Base-by-base conservation (phyloP, 2,797 vertebrate genomes). In the Gambelia wislizenii region DNA sequence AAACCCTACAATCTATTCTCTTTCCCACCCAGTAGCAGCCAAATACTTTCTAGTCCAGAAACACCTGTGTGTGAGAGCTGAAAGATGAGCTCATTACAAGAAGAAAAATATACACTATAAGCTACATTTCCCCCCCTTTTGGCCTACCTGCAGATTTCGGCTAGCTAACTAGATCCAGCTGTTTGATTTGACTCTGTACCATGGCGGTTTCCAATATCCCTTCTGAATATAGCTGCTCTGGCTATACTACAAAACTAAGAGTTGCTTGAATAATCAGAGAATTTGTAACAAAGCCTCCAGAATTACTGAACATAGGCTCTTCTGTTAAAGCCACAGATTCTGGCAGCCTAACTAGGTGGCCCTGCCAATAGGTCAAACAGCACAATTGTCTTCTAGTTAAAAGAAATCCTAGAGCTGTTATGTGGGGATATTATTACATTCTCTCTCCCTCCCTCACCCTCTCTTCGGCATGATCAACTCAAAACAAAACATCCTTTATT, bases 281-380 rank as follows among this genome's bases (percentile, higher is more conserved):
- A 69, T 1, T 18, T 89, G 22, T 54, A 14, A 82, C 86, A 90
- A 92, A 94, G 87, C 2, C 54, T 75, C 87, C 78, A 76, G 67
- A 82, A 75, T 69, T 61, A 83, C 75, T 59, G 47, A 91, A 79
- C 14, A 42, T 49, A 64, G 79, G 74, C 92, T 92, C 91, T 72
- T 89, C 5, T 79, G 91, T 87, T 69, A 72, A 81, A 86, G 88
- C 88, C 10, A 6, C 74, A 82, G 84, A 84, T 85, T 82, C 85
- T 94, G 88, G 54, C 81, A 47, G 79, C 4, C 4, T 90, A 78
- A 88, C 90, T 92, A 92, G 86, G 90, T 74, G 86, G 25, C 47
- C 72, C 54, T 90, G 86, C 88, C 89, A 94, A 84, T 30, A 95
- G 84, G 92, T 95, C 93, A 87, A 94, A 78, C 42, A 88, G 83